phyloP scores from a whole-genome alignment of 1,140 invertebrate genomes.

The Trachymyrmex cornetzi region DNA sequence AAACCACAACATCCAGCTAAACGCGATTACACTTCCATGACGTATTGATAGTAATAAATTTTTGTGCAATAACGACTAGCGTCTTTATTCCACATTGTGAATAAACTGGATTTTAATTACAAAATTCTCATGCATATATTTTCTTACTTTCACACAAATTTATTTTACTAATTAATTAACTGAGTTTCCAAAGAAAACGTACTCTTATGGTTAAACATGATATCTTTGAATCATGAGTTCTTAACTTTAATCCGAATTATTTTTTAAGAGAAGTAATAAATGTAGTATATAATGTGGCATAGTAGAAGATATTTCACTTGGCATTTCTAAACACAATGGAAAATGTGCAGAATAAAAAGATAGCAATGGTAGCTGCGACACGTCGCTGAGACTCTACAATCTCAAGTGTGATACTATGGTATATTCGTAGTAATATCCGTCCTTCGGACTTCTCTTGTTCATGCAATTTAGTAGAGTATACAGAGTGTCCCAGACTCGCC shows the following conservation, averaged over 20 bases:
- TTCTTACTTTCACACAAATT: background rate
- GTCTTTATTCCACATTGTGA: no score
- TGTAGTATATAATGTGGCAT: background rate
- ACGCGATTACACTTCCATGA: background rate
- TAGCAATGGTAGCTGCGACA: background rate
- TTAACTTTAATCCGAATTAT: slow-evolving; percentile 45
- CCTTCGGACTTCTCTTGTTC: slow-evolving; percentile 53
- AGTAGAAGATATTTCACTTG: slow-evolving; percentile 17
- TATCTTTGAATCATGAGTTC: slow-evolving; percentile 24
- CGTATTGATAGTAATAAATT: background rate
- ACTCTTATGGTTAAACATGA: slow-evolving; percentile 4
- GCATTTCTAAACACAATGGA: slow-evolving; percentile 14
- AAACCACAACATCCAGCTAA: no score
- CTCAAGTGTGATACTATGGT: slow-evolving; percentile 22
- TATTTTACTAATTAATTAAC: slow-evolving; percentile 34
- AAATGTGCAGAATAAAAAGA: slow-evolving; percentile 16
- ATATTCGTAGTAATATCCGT: slow-evolving; percentile 53
- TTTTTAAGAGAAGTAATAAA: background rate
- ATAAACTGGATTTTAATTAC: slow-evolving; percentile 44
- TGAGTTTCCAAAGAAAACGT: slow-evolving; percentile 20
- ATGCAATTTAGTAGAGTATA: slow-evolving; percentile 68
- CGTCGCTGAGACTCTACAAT: slow-evolving; percentile 12
- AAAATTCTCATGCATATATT: background rate
- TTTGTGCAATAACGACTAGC: background rate
- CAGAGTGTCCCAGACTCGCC: slow-evolving; percentile 37